Base-by-base conservation (phyloP, 2,113 vertebrate species). In the Alexandromys fortis region DNA sequence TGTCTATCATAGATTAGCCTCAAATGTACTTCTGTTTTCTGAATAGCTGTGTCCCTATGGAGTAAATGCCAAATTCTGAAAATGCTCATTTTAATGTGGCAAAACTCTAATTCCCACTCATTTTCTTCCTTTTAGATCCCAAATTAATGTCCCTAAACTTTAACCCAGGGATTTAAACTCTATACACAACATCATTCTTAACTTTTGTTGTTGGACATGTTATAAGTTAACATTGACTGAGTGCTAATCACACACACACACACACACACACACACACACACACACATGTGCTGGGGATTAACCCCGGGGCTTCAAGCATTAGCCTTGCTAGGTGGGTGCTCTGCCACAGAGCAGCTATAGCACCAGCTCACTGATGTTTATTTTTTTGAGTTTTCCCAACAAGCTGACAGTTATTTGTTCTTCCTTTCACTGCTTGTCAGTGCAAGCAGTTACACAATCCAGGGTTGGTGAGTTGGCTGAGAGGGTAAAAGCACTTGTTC, bases 61-160 rank as follows among this genome's bases (percentile, higher is more conserved):
- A 19, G 8, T 45, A 85, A 65, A 85, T 42, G n/a, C 58, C 38
- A 73, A 65, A 63, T 81, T 86, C 38, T 61, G 38, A 83, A 83
- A 47, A 42, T 61, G 28, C 14, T 24, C 2, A 2, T 94, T 94
- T 19, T 90, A 63, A 91, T 35, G 58, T 85, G 38, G 65, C 21
- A n/a, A 83, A 95, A 3, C 45, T 22, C 11, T n/a, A 24, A 82
- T 58, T 38, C 3, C 35, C 33, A 81, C 21, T 13, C 0, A 58
- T 35, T 58, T 58, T 38, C 79, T 86, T 92, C 72, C 67, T 6
- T 81, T 77, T 55, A n/a, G 13, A 79, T 47, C 21, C 10, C 28
- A 42, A 91, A 82, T 89, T 85, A 14, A 17, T 82, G 92, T 93
- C 11, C 61, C 14, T 94, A 11, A 76, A 55, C 33, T 87, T 88